Conservation (phyloP, 2,888 invertebrate species). For the Altica lythri region DNA sequence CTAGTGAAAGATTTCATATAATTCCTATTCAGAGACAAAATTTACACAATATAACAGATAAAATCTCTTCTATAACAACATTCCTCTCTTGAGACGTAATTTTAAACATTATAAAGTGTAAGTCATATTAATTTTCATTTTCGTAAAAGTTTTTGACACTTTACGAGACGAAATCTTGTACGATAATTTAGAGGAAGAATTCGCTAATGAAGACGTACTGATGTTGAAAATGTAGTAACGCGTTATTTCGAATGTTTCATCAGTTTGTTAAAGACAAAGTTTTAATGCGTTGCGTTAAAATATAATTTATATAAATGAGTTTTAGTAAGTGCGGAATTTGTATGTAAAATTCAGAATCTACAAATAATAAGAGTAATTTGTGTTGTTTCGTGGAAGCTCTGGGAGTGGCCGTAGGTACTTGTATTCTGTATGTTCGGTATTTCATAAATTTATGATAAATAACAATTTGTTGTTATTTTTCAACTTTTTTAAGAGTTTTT, state of each 20-base stretch:
- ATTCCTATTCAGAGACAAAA: too few relatives aligned
- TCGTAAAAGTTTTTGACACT: slow-evolving; percentile 43
- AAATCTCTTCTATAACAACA: slow-evolving; percentile 35
- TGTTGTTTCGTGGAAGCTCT: too few relatives aligned
- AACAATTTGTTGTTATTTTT: too few relatives aligned
- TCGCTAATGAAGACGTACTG: slow-evolving; percentile 26
- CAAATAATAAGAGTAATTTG: too few relatives aligned
- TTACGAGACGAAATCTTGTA: slow-evolving; percentile 40
- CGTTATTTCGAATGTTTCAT: slow-evolving; percentile 22
- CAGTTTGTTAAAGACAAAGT: slow-evolving; percentile 16
- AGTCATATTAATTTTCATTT: slow-evolving; percentile 49
- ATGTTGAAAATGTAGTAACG: slow-evolving; percentile 10
- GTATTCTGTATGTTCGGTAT: too few relatives aligned
- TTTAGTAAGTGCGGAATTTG: too few relatives aligned
- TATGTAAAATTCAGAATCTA: too few relatives aligned
- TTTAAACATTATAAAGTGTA: slow-evolving; percentile 43
- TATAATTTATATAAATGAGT: slow-evolving; percentile 10
- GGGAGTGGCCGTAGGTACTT: too few relatives aligned
- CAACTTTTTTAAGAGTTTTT: too few relatives aligned
- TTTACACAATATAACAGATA: too few relatives aligned
- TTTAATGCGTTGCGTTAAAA: slow-evolving; percentile 9
- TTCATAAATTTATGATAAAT: too few relatives aligned
- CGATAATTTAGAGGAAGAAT: slow-evolving; percentile 32
- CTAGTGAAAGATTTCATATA: too few relatives aligned
- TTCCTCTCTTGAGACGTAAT: slow-evolving; percentile 38